Evolutionary conservation across 2,113 vertebrate genomes (phyloP).

Genomic region (Plotosus lineatus): DNA sequence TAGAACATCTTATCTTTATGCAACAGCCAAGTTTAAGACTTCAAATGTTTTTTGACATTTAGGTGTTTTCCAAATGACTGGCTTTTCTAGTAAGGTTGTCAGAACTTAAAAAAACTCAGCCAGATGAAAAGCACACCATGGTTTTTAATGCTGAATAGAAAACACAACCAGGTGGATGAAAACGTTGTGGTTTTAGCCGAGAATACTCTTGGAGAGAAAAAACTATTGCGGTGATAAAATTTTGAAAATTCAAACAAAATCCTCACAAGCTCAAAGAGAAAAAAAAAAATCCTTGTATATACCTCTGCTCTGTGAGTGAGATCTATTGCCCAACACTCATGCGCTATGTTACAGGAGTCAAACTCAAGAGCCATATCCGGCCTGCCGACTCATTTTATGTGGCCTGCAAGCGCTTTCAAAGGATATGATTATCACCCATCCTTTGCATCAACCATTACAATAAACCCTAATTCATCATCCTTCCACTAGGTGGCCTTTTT

Average conservation of each 20-base stretch:
- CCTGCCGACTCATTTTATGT: too few species aligned
- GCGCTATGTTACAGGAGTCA: too few species aligned
- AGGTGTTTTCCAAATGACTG: constrained; percentile 14
- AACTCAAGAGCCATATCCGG: too few species aligned
- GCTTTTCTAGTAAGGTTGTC: not conserved
- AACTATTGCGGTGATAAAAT: not conserved
- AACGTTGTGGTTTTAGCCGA: not conserved
- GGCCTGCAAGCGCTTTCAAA: too few species aligned
- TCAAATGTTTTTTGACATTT: not conserved
- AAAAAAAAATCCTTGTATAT: not conserved
- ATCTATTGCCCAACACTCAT: too few species aligned
- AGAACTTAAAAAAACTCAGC: not conserved
- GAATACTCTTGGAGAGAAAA: not conserved
- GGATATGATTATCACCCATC: too few species aligned
- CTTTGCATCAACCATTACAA: too few species aligned
- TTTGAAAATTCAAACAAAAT: not conserved
- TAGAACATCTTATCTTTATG: not conserved
- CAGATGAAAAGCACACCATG: not conserved
- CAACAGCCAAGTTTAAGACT: not conserved
- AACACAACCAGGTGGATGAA: not conserved
- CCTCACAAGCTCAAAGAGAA: not conserved
- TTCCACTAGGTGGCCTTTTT: too few species aligned
- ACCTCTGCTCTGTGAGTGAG: not conserved
- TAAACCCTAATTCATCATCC: too few species aligned
- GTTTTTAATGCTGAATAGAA: not conserved